Base-by-base conservation (phyloP, 2,888 invertebrate species). In the Cotesia congregata region DNA sequence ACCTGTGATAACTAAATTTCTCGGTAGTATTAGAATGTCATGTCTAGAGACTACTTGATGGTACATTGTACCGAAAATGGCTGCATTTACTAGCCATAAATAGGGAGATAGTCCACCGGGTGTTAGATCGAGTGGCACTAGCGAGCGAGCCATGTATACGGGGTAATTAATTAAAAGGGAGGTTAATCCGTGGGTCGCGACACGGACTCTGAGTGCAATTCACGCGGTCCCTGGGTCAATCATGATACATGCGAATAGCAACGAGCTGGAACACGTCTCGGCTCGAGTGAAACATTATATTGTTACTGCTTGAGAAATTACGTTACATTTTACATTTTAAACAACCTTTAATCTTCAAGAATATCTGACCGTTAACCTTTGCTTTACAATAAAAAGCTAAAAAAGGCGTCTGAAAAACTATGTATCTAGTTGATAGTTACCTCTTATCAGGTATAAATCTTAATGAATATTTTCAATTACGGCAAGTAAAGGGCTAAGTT, bases 81-180 rank as follows among this genome's bases (percentile, higher is more conserved):
- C 70, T 50, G 50, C 17, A 59, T 71, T 39, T 17, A 68, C 38
- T 39, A 41, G 15, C 39, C 39, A 61, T 61, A 72, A 39, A 62
- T 62, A 38, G 39, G 39, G 62, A 72, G 62, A 60, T 50, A 73
- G 59, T 65, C 20, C 17, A 9, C n/a, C 30, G 38, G 73, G 59
- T 15, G 30, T 61, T 39, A 50, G 30, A 73, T 72, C 64, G 74
- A 50, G 70, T 69, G 64, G 15, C 69, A 72, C 78, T 70, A 71
- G 77, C 76, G 79, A 67, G 69, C 67, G 79, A 67, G 69, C 67
- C 65, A 74, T 74, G 75, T 79, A 67, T 79, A 79, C 79, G 64
- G 80, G 85, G 84, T 85, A 85, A 86, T 87, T 85, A 87, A 87
- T 87, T 87, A 85, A 86, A 86, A 84, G 82, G 80, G 83, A 83